phyloP scores from a whole-genome alignment of 1,140 invertebrate species.

The Drosophila watanabei region DNA sequence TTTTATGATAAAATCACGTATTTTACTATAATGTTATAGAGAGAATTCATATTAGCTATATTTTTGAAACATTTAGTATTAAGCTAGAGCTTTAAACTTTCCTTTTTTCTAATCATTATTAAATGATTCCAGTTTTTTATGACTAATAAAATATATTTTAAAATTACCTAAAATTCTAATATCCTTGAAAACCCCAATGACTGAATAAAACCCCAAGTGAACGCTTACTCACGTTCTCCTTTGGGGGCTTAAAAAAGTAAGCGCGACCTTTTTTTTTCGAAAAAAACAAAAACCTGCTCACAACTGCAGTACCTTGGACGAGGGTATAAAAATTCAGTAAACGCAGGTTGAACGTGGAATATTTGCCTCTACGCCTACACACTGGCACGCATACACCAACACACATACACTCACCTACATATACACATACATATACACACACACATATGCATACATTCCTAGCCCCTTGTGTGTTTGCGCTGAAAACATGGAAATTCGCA shows the following conservation, averaged over 20 bases:
- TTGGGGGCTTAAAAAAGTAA: neutral
- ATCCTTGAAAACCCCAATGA: neutral
- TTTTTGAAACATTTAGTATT: no score
- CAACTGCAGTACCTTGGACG: slow-evolving; percentile 20
- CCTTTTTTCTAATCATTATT: neutral
- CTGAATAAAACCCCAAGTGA: neutral
- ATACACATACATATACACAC: slow-evolving; percentile 1
- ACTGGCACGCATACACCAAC: slow-evolving; percentile 11
- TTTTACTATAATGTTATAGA: no score
- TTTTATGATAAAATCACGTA: no score
- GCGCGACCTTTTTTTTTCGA: neutral
- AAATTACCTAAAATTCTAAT: neutral
- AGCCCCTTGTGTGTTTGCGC: slow-evolving; percentile 8
- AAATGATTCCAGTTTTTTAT: neutral
- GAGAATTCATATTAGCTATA: no score
- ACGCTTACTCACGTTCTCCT: slow-evolving; percentile 2
- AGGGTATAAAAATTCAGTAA: slow-evolving; percentile 36
- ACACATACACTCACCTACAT: slow-evolving; percentile 6
- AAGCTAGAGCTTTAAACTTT: neutral
- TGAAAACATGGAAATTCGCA: slow-evolving; percentile 64
- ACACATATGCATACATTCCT: neutral
- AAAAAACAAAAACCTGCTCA: slow-evolving; percentile 19
- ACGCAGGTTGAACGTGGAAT: slow-evolving; percentile 55
- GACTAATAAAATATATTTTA: neutral
- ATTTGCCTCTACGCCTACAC: slow-evolving; percentile 40